Evolutionary conservation across 2,888 invertebrate genomes (phyloP), one percentile per base, ranked within the genome.

Genomic region (Palloptera scutellata): DNA sequence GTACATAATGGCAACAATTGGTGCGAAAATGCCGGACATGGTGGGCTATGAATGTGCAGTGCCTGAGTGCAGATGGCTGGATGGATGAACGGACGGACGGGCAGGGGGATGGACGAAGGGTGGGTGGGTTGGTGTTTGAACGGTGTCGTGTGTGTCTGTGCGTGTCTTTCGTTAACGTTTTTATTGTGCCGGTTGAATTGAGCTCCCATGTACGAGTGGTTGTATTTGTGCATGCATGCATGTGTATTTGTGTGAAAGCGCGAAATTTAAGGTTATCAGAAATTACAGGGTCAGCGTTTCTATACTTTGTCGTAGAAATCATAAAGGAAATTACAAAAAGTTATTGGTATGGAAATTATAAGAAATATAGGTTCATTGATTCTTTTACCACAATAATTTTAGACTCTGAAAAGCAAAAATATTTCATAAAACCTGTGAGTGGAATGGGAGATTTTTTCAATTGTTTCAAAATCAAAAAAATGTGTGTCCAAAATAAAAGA

Each of bases 1-100:
- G 30, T 30, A n/a, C n/a, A n/a, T n/a, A 30, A 30, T 30, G 30
- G 30, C 30, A 74, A 78, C 78, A 77, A 78, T 77, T 77, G 78
- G 79, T 78, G 76, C 72, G 79, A 76, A 68, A 79, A 79, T 77
- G 74, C 76, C 75, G 79, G 78, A 78, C 79, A 79, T 76, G 73
- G 30, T 62, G 61, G 51, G 61, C 75, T 72, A 63, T 69, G 67
- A 72, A 70, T 51, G 61, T 48, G 43, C 41, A 51, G 55, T 12
- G 61, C 17, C 30, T 30, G 30, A 30, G 30, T 4, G 30, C 30
- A 48, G 42, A 40, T 67, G 64, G 69, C 66, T 59, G 52, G 40
- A 71, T 68, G 66, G 55, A n/a, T 61, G 52, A 52, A 13, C 19
- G 60, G 42, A 53, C 57, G 43, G n/a, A 40, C 17, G n/a, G 45